A percentile compares a stretch with the other conserved stretches of the same genome.
Evolutionary conservation across 1,140 invertebrate genomes (phyloP).

Genomic region (Drosophila fuyamai): DNA sequence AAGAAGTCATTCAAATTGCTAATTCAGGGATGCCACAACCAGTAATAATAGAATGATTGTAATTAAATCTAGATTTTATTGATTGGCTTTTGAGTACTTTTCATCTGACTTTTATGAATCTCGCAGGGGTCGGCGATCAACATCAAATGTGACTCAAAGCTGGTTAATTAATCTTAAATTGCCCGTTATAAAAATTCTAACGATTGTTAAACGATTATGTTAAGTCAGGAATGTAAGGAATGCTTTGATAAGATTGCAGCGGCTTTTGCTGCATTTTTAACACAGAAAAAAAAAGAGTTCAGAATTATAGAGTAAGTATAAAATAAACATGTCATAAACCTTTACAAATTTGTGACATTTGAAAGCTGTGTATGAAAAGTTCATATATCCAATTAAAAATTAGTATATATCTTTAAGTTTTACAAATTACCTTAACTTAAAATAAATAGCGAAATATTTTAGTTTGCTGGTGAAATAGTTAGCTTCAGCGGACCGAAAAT

Average conservation of each 20-base stretch:
- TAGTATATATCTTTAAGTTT: too few relatives aligned
- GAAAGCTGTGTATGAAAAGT: too few relatives aligned
- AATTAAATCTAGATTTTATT: too few relatives aligned
- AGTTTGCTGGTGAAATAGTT: not conserved
- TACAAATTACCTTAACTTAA: too few relatives aligned
- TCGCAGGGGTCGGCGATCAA: too few relatives aligned
- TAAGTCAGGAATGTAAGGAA: not conserved
- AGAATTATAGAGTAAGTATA: not conserved
- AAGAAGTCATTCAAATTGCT: not conserved
- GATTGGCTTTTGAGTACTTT: too few relatives aligned
- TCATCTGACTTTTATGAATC: too few relatives aligned
- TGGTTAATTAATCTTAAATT: constrained; percentile 2
- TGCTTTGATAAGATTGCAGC: constrained; percentile 18
- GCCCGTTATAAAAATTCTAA: not conserved
- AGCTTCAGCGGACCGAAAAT: too few relatives aligned
- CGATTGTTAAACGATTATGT: not conserved
- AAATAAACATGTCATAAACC: too few relatives aligned
- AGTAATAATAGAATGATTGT: too few relatives aligned
- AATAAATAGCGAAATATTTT: not conserved
- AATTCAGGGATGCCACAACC: not conserved
- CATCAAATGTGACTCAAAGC: not conserved
- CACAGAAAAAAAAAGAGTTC: not conserved
- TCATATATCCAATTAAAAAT: too few relatives aligned
- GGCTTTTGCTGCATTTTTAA: not conserved
- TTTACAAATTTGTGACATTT: too few relatives aligned